Percentiles rank a stretch among this genome's conserved stretches.
Conservation (phyloP, 2,113 vertebrate genomes). For the Vulpes lagopus region DNA sequence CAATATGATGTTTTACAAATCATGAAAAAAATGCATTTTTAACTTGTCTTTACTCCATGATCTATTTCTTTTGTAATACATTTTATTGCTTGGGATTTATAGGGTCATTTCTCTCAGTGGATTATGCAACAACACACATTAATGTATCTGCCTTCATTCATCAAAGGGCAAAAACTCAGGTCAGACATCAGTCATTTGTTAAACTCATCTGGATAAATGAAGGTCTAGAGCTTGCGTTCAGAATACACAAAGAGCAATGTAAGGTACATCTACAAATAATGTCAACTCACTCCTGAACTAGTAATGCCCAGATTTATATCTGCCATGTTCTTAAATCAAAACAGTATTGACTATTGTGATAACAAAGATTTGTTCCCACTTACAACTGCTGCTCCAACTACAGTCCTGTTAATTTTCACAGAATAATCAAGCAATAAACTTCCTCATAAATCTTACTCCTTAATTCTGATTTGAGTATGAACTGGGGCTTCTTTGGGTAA, state of each 20-base stretch:
- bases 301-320: slow-evolving; percentile 75
- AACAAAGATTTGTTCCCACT: slow-evolving; percentile 56
- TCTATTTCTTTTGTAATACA: slow-evolving; percentile 55
- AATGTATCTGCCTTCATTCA: slow-evolving; percentile 64
- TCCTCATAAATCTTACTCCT: background rate
- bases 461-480: slow-evolving; percentile 9
- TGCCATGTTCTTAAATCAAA: slow-evolving; percentile 80
- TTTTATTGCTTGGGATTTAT: slow-evolving; percentile 68
- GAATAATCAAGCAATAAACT: slow-evolving; percentile 69
- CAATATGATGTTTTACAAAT: slow-evolving; percentile 32
- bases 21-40: slow-evolving; percentile 22
- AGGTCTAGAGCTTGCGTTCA: slow-evolving; percentile 67
- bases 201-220: slow-evolving; percentile 76
- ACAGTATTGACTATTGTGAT: slow-evolving; percentile 68
- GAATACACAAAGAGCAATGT: slow-evolving; percentile 55
- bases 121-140: slow-evolving; percentile 44
- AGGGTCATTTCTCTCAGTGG: background rate
- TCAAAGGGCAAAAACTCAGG: slow-evolving; percentile 65
- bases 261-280: slow-evolving; percentile 70
- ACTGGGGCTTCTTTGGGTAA: background rate
- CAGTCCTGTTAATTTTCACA: slow-evolving; percentile 65
- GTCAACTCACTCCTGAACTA: slow-evolving; percentile 72
- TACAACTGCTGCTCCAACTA: slow-evolving; percentile 71
- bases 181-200: slow-evolving; percentile 58
- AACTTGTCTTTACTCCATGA: slow-evolving; percentile 41